phyloP scores from a whole-genome alignment of 2,888 invertebrate species.

The Mycalesis mineus region DNA sequence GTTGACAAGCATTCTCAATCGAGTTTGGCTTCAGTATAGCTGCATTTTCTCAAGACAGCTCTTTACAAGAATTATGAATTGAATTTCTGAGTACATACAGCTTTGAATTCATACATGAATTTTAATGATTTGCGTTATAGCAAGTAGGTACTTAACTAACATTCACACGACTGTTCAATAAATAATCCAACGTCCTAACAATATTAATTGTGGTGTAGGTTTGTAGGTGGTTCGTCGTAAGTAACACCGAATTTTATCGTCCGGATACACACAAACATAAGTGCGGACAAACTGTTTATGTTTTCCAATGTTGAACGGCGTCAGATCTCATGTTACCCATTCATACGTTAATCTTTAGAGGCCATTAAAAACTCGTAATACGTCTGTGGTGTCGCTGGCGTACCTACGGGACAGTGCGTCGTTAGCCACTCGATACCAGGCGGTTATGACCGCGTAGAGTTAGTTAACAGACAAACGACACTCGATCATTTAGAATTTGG shows the following conservation, averaged over 20 bases:
- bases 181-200: neutral
- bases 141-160: too few relatives aligned
- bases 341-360: constrained; percentile 70
- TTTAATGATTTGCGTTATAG: too few relatives aligned
- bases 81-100: too few relatives aligned
- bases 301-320: constrained; percentile 53
- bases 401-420: constrained; percentile 74
- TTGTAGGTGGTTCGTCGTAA: constrained; percentile 30
- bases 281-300: constrained; percentile 63
- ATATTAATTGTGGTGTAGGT: neutral
- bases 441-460: constrained; percentile 56
- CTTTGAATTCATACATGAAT: too few relatives aligned
- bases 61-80: too few relatives aligned
- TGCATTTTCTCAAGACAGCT: too few relatives aligned
- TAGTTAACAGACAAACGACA: constrained; percentile 41
- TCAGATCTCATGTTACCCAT: constrained; percentile 71
- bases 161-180: too few relatives aligned
- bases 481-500: constrained; percentile 49
- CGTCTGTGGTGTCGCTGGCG: constrained; percentile 48
- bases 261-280: constrained; percentile 47
- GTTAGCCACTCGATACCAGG: constrained; percentile 73
- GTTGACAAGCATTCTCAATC: too few relatives aligned
- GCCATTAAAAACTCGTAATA: constrained; percentile 73
- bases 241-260: constrained; percentile 66
- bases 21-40: too few relatives aligned